Percentiles rank a stretch among this genome's conserved stretches.
Evolutionary conservation across 2,113 vertebrate genomes (phyloP).

Genomic region (Ginglymostoma cirratum): DNA sequence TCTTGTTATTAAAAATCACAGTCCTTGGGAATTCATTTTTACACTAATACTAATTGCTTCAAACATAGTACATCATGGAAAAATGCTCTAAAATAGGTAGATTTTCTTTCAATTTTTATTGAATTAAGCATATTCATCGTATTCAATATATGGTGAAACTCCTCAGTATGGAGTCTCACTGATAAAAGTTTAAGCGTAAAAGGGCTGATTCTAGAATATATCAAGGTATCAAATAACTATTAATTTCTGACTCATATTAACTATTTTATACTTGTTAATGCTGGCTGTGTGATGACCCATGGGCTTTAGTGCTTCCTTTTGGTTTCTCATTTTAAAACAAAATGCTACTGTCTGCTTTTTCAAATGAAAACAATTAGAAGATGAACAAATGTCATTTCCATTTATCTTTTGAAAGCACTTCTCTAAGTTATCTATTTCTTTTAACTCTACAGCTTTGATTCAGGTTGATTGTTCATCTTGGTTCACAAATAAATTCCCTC

Average conservation of each 20-base stretch:
- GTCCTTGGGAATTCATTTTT: neutral
- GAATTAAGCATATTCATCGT: neutral
- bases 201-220: neutral
- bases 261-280: neutral
- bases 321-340: neutral
- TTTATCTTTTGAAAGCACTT: neutral
- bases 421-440: neutral
- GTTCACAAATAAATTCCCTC: neutral
- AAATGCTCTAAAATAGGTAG: neutral
- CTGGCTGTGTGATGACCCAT: neutral
- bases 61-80: neutral
- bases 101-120: neutral
- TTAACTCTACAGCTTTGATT: neutral
- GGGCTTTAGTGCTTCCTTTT: neutral
- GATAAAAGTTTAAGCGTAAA: neutral
- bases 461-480: neutral
- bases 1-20: neutral
- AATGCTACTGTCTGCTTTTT: neutral
- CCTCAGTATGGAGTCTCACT: neutral
- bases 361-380: neutral
- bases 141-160: neutral
- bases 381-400: neutral
- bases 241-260: neutral
- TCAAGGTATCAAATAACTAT: neutral
- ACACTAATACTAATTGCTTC: neutral